These are phyloP conservation scores for Labia minor DNA, from an alignment of 2,888 invertebrate genomes.

Conservation along the genomic window DNA sequence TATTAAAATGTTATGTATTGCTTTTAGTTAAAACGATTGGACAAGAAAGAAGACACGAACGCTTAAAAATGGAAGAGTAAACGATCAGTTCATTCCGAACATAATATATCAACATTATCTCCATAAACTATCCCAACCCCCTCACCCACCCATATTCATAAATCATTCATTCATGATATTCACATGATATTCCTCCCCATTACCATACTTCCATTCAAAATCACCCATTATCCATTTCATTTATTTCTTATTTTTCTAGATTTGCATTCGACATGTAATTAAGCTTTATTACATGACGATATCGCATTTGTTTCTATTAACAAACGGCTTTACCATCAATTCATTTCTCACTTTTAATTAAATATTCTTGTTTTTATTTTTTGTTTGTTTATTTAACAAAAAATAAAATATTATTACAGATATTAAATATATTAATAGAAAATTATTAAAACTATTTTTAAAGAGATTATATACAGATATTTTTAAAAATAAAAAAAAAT, in stretches of 20 bases:
- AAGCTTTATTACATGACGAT: neutral
- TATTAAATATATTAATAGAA: too few species aligned
- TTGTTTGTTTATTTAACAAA: neutral
- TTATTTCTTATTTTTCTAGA: neutral
- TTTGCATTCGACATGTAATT: neutral
- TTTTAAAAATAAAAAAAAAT: too few species aligned
- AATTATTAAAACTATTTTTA: too few species aligned
- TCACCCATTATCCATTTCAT: too few species aligned
- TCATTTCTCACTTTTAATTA: neutral
- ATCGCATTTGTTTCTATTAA: neutral
- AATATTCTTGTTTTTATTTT: neutral
- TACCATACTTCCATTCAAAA: neutral
- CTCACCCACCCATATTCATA: neutral
- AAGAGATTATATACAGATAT: too few species aligned
- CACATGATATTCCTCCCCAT: neutral
- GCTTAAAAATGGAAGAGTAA: neutral
- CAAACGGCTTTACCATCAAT: neutral
- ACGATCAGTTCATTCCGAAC: too few species aligned
- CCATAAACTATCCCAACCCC: neutral
- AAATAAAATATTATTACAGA: too few species aligned
- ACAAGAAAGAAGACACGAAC: slow-evolving; percentile 33
- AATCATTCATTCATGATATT: neutral
- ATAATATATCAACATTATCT: too few species aligned
- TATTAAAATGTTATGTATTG: too few species aligned
- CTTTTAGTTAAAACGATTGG: slow-evolving; percentile 39